Evolutionary conservation across 2,888 invertebrate genomes (phyloP).

Genomic region (Sisyra nigra): DNA sequence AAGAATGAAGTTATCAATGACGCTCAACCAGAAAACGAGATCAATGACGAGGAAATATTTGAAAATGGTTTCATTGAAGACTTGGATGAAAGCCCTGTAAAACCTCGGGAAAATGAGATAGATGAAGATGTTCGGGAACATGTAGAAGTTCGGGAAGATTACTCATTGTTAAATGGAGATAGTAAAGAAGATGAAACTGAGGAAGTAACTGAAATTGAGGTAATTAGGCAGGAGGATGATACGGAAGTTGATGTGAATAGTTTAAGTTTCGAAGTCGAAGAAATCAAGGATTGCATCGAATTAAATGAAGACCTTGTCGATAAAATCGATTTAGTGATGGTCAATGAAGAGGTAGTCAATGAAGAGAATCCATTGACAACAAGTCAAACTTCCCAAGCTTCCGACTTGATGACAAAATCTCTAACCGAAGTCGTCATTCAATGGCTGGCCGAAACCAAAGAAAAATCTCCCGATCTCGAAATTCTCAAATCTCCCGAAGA

Average conservation of each 20-base stretch:
- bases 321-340: slow-evolving; percentile 1
- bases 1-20: background rate
- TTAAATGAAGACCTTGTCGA: slow-evolving; percentile 1
- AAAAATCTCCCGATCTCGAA: slow-evolving; percentile 26
- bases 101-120: background rate
- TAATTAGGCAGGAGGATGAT: no score
- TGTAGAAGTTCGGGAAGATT: background rate
- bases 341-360: slow-evolving; percentile 6
- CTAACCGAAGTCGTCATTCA: slow-evolving; percentile 41
- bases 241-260: no score
- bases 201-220: background rate
- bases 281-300: no score
- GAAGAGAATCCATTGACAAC: background rate
- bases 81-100: background rate
- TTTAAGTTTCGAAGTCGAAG: no score
- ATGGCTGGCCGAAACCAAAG: slow-evolving; percentile 34
- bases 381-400: slow-evolving; percentile 5
- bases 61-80: background rate
- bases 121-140: no score
- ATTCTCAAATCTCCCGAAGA: slow-evolving; percentile 25
- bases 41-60: background rate
- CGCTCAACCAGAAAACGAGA: background rate
- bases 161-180: background rate
- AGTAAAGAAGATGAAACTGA: background rate
- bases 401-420: slow-evolving; percentile 7